phyloP scores from a whole-genome alignment of 1,140 invertebrate species.

The Luehdorfia chinensis region DNA sequence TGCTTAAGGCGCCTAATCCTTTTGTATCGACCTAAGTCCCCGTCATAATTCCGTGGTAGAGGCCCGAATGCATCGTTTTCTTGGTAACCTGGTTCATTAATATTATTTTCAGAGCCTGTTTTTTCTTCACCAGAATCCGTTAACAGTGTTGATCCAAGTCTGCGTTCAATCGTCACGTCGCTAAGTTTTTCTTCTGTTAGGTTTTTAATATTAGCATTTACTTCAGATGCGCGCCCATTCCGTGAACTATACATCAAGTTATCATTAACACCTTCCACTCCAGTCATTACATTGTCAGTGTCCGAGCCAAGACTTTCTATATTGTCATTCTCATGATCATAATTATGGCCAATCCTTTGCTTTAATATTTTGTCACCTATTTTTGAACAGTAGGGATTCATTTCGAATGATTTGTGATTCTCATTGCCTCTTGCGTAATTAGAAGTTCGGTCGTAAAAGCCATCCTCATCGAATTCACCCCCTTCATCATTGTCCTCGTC shows the following conservation, averaged over 20 bases:
- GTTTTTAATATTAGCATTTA: conserved; percentile 20
- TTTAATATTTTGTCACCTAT: background rate
- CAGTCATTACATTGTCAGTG: conserved; percentile 49
- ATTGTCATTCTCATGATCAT: conserved; percentile 21
- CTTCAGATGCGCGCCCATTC: conserved; percentile 33
- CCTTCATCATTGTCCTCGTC: conserved; percentile 53
- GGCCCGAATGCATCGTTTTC: conserved; percentile 48
- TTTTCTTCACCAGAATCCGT: conserved; percentile 24
- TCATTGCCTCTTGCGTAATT: conserved; percentile 34
- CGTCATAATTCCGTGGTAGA: conserved; percentile 41
- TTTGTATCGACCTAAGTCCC: conserved; percentile 51
- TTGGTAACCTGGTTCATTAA: conserved; percentile 36
- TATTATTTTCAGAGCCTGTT: conserved; percentile 27
- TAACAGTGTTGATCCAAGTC: conserved; percentile 21
- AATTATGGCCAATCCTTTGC: conserved; percentile 10
- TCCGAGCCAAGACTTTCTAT: conserved; percentile 47
- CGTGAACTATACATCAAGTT: conserved; percentile 52
- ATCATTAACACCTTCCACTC: conserved; percentile 53
- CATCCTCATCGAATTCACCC: conserved; percentile 56
- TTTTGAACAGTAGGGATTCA: background rate
- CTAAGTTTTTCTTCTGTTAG: conserved; percentile 5
- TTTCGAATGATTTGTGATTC: conserved; percentile 14
- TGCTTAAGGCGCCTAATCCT: conserved; percentile 53
- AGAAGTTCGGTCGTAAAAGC: conserved; percentile 44
- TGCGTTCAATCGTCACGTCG: conserved; percentile 18